Percentiles rank a stretch among this genome's conserved stretches.
Evolutionary conservation across 2,797 vertebrate species (phyloP).

Genomic region (Dipus sagitta): DNA sequence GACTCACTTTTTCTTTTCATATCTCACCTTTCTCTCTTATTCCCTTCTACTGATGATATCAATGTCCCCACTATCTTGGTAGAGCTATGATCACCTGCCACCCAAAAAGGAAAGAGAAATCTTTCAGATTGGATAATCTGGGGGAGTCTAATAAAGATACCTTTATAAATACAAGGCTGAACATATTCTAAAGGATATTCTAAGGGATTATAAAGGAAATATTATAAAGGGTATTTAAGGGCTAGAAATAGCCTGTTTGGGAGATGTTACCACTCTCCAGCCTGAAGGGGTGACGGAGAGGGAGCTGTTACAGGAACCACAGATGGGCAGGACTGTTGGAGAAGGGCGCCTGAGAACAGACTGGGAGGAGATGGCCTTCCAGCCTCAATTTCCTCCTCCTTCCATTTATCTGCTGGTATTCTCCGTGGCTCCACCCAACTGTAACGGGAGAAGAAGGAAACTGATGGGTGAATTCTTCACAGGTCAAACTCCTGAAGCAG

Average conservation of each 20-base stretch:
- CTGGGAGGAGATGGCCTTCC: not conserved
- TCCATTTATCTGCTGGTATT: not conserved
- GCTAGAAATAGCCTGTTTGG: not conserved
- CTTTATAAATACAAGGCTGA: not conserved
- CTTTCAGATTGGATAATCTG: not conserved
- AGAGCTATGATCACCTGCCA: not conserved
- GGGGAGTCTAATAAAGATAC: not conserved
- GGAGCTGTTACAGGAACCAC: not conserved
- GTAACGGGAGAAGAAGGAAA: not conserved
- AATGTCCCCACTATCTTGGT: not conserved
- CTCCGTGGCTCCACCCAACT: not conserved
- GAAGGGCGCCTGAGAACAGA: not conserved
- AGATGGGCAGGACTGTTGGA: not conserved
- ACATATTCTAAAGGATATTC: not conserved
- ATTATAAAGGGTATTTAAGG: not conserved
- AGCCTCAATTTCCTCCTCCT: not conserved
- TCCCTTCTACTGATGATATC: not conserved
- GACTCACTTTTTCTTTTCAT: not conserved
- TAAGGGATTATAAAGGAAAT: no score
- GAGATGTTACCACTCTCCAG: not conserved
- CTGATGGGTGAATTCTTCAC: not conserved
- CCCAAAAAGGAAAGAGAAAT: constrained; percentile 14
- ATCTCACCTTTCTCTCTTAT: not conserved
- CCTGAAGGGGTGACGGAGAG: not conserved
- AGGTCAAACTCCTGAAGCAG: not conserved